phyloP scores from a whole-genome alignment of 1,140 invertebrate species.

The Procambarus clarkii region DNA sequence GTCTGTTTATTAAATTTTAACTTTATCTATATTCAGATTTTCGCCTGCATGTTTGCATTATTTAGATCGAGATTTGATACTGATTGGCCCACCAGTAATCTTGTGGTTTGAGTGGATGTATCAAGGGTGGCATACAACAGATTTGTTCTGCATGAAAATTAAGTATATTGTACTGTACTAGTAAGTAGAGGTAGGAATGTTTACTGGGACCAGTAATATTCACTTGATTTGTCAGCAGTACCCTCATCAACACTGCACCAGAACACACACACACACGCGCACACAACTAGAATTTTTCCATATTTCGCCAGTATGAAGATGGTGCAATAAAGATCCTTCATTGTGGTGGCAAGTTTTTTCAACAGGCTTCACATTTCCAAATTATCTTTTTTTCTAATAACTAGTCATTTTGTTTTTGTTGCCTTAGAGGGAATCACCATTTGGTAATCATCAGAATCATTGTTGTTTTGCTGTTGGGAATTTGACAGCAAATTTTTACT shows the following conservation, averaged over 20 bases:
- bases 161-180: neutral
- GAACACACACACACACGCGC: neutral
- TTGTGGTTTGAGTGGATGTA: neutral
- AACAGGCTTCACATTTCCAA: neutral
- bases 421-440: neutral
- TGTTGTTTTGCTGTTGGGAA: neutral
- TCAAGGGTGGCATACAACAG: neutral
- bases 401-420: neutral
- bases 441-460: neutral
- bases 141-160: neutral
- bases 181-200: neutral
- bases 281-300: neutral
- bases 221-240: neutral
- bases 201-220: neutral
- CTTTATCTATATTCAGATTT: neutral
- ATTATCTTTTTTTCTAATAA: neutral
- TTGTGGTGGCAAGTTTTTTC: neutral
- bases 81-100: neutral
- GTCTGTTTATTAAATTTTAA: neutral
- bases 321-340: neutral
- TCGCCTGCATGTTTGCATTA: neutral
- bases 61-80: neutral
- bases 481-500: neutral
- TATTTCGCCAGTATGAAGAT: neutral
- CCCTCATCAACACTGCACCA: neutral